These are phyloP conservation scores for Hemibagrus guttatus DNA, from an alignment of 2,797 vertebrate genomes.

Conservation along the genomic window DNA sequence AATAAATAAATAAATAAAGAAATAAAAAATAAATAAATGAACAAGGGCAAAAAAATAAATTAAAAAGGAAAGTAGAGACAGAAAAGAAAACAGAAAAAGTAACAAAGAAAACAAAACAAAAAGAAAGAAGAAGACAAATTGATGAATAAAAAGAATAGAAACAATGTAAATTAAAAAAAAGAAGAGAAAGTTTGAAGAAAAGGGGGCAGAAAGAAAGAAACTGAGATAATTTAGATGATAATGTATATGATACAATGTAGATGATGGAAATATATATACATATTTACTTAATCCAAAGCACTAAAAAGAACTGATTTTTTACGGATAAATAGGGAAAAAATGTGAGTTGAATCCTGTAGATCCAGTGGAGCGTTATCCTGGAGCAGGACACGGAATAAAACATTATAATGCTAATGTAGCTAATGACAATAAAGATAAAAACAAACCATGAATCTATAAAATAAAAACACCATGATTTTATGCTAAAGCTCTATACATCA, in stretches of 20 bases:
- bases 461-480: background rate
- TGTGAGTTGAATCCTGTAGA: background rate
- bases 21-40: background rate
- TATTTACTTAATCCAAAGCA: no score
- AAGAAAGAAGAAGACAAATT: background rate
- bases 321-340: background rate
- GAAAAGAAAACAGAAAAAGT: background rate
- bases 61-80: background rate
- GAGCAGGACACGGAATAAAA: background rate
- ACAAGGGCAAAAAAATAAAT: background rate
- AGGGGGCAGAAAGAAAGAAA: background rate
- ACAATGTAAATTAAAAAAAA: background rate
- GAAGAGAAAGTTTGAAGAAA: background rate
- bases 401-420: background rate
- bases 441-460: background rate
- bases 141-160: background rate
- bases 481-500: background rate
- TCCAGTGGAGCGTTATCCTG: background rate
- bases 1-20: background rate
- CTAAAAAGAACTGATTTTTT: no score
- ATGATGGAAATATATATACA: background rate
- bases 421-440: background rate
- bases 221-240: background rate
- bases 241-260: no score
- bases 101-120: no score